These are phyloP conservation scores for Pocillopora damicornis DNA, from an alignment of 64 coral and sea anemone species.

Conservation along the genomic window DNA sequence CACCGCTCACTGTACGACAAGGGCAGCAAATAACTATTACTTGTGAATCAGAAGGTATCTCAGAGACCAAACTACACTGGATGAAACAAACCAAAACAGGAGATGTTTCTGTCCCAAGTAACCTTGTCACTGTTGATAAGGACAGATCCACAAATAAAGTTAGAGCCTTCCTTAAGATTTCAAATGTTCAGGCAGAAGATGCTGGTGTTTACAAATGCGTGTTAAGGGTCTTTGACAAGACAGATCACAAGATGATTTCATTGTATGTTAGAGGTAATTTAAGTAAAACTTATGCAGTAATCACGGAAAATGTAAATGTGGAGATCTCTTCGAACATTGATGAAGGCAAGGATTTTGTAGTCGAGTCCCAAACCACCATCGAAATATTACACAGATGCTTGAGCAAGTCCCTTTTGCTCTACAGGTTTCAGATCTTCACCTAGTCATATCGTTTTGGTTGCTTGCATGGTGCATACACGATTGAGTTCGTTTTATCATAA, in stretches of 20 bases:
- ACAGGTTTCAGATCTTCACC: too few relatives aligned
- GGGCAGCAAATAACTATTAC: background rate
- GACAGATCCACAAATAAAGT: background rate
- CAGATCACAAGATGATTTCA: background rate
- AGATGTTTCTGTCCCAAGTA: background rate
- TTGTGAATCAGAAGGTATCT: background rate
- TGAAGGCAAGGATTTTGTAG: too few relatives aligned
- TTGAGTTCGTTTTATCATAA: too few relatives aligned
- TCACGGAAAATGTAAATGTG: too few relatives aligned
- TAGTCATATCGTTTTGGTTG: too few relatives aligned
- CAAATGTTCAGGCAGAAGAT: background rate
- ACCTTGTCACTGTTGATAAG: background rate
- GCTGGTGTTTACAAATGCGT: slow-evolving; percentile 20
- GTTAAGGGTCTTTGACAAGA: background rate
- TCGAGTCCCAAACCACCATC: too few relatives aligned
- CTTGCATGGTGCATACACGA: too few relatives aligned
- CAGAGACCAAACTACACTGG: background rate
- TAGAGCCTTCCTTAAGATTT: background rate
- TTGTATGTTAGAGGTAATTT: background rate
- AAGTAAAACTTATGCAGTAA: background rate
- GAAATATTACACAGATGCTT: too few relatives aligned
- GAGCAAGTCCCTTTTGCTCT: too few relatives aligned
- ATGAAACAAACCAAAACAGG: background rate
- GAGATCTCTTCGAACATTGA: too few relatives aligned
- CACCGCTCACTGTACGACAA: background rate